Percentiles rank a stretch among this genome's conserved stretches.
Conservation (phyloP, 1,140 invertebrate species). For the Heterodera schachtii region DNA sequence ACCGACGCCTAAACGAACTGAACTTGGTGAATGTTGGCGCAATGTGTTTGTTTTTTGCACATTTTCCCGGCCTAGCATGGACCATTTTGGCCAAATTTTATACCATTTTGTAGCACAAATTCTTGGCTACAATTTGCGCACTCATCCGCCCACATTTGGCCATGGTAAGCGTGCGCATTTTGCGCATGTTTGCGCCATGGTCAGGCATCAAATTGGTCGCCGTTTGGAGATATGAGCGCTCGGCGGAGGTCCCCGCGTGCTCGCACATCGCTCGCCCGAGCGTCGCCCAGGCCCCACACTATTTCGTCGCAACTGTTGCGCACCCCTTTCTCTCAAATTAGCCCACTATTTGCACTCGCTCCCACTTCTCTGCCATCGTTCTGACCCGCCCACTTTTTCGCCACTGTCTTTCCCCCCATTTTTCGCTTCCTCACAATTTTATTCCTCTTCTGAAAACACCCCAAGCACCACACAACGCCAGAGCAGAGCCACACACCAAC, state of each 20-base stretch:
- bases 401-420: no score
- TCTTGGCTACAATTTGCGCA: not conserved
- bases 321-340: not conserved
- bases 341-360: not conserved
- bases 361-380: no score
- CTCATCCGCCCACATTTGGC: not conserved
- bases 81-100: not conserved
- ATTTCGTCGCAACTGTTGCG: not conserved
- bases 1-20: not conserved
- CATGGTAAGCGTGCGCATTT: not conserved
- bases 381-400: no score
- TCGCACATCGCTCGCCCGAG: not conserved
- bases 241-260: constrained; percentile 13
- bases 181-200: not conserved
- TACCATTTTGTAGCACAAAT: not conserved
- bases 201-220: not conserved
- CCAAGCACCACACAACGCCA: no score
- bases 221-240: not conserved
- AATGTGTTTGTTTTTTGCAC: not conserved
- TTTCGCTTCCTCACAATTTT: no score
- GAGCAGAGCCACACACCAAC: no score
- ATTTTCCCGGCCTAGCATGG: not conserved
- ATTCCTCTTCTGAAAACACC: no score
- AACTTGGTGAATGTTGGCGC: not conserved
- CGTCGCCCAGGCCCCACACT: not conserved